Evolutionary conservation across 2,113 vertebrate genomes (phyloP).

Genomic region (Colistium nudipinnis): DNA sequence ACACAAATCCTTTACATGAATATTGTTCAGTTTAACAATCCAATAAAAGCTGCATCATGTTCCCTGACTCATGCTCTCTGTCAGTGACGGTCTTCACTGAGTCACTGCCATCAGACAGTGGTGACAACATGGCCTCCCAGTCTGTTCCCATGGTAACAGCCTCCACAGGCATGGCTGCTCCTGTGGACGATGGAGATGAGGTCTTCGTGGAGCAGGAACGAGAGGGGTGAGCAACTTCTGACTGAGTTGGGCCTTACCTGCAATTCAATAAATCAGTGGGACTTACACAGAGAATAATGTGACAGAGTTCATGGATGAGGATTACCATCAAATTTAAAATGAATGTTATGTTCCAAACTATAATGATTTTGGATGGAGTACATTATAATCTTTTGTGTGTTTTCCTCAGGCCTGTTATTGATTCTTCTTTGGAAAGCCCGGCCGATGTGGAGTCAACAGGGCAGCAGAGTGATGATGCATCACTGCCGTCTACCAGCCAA

Average conservation of each 20-base stretch:
- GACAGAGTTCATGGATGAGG: no score
- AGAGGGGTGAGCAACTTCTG: constrained; percentile 84
- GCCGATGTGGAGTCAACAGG: constrained; percentile 87
- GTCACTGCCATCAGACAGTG: constrained; percentile 86
- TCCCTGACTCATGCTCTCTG: neutral
- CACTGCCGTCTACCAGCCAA: constrained; percentile 94
- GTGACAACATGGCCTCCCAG: constrained; percentile 93
- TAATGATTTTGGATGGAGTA: accelerated
- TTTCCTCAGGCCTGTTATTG: constrained; percentile 77
- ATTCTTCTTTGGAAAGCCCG: constrained; percentile 89
- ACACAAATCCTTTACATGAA: neutral
- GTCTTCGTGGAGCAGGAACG: constrained; percentile 95
- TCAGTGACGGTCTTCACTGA: constrained; percentile 95
- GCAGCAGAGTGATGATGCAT: constrained; percentile 88
- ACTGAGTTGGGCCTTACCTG: neutral
- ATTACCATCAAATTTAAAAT: neutral
- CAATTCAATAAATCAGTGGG: neutral
- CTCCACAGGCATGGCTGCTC: constrained; percentile 84
- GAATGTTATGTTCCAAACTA: neutral
- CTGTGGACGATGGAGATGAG: constrained; percentile 92
- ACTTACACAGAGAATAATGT: neutral
- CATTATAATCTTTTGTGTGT: neutral
- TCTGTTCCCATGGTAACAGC: constrained; percentile 98
- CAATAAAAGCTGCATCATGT: neutral
- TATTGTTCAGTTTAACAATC: neutral